phyloP scores from a whole-genome alignment of 2,113 vertebrate genomes.

The Kobus ellipsiprymnus region DNA sequence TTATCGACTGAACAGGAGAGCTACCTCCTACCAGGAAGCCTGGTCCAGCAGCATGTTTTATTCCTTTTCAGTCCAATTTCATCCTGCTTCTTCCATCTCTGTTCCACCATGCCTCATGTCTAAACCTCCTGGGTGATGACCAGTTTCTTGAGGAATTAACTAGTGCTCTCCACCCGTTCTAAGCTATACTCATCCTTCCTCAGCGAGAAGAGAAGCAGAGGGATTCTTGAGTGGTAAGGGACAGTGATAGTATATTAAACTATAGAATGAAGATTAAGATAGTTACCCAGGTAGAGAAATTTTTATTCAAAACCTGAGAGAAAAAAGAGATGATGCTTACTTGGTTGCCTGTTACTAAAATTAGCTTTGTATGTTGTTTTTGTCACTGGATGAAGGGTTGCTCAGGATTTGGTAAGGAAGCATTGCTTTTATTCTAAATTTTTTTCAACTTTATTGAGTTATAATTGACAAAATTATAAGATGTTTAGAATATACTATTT shows the following conservation, averaged over 20 bases:
- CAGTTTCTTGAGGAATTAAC: background rate
- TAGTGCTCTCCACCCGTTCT: background rate
- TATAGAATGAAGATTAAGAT: background rate
- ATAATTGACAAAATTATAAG: background rate
- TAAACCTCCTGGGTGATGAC: background rate
- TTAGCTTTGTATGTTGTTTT: background rate
- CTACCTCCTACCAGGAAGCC: background rate
- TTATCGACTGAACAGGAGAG: background rate
- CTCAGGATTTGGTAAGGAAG: background rate
- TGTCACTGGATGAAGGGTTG: background rate
- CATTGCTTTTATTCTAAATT: background rate
- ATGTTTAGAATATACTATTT: background rate
- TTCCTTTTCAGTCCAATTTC: background rate
- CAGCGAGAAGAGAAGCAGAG: background rate
- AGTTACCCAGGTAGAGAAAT: background rate
- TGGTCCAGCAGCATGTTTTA: background rate
- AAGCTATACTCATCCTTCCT: background rate
- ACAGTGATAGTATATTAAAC: background rate
- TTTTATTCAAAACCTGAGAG: background rate
- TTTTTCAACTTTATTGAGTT: background rate
- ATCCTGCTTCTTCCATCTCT: background rate
- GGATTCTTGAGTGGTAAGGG: background rate
- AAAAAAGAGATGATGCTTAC: background rate
- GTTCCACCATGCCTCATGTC: background rate
- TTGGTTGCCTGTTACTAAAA: background rate